Evolutionary conservation across 2,888 invertebrate species (phyloP), one percentile per base, ranked within the genome.

Genomic region (Parasteatoda lunata): DNA sequence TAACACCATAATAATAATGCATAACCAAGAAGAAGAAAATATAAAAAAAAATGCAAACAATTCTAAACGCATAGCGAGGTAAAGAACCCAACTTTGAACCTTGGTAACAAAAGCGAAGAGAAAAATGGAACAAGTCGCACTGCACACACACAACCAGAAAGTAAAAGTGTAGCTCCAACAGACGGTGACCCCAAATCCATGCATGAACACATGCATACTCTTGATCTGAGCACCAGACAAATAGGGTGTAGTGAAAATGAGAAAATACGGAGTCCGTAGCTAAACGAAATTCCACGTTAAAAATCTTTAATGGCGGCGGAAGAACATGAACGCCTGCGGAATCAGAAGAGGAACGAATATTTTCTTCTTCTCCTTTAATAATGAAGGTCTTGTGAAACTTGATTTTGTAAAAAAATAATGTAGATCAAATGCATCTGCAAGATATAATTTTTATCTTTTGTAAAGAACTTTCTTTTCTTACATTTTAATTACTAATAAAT

Each of bases 161-260:
- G 66, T 13, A 45, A 47, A 51, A 77, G 77, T 65, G 68, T 66
- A 13, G 48, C 11, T 45, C 5, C 52, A 45, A 48, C 45, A 52
- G 52, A 45, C 13, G 48, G 48, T 59, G 59, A 59, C 59, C 59
- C 59, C 13, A 59, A 30, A 30, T 30, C 30, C 30, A 30, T 30
- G 30, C 30, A 59, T 13, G 59, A 59, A 66, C 48, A 8, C 65
- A 48, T 66, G 49, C 77, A 77, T 52, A 48, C 66, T 68, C 66
- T 54, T 64, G 30, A 45, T 54, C 70, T 49, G 15, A 30, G n/a
- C 51, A 8, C 45, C 72, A 84, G 84, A 84, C 84, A 83, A 77
- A 77, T 71, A 71, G 64, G 72, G 59, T 59, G 59, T 59, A 59
- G 59, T 59, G 11, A 6, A 13, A 9, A 59, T 59, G 11, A 59